Evolutionary conservation across 2,888 invertebrate species (phyloP), one percentile per base, ranked within the genome.

Genomic region (Meloe dianella): DNA sequence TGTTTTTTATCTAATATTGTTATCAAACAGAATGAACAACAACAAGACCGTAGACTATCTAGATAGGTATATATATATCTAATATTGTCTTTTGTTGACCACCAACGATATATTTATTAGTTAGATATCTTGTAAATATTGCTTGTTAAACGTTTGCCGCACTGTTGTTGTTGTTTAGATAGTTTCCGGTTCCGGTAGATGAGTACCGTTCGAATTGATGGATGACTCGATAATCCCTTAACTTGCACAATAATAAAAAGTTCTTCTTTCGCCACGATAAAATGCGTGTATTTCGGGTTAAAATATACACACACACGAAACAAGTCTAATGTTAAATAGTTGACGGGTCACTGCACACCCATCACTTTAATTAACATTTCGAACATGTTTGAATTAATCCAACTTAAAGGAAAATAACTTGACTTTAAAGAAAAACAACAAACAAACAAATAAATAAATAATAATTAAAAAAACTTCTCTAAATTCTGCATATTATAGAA

Each of bases 131-230:
- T 54, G 54, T 54, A 76, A 76, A 72, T 72, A 70, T 63, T 74
- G 76, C 77, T 74, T 78, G 78, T 79, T 80, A 80, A 54, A 81
- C 81, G 80, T 80, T 80, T 80, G 80, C 47, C 20, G 24, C 54
- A 51, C 47, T 20, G 47, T 54, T 54, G 24, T 24, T 24, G 54
- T 24, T 80, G 79, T 80, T 67, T 71, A 73, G 76, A 74, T 77
- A 74, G 81, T 79, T 81, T 81, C 81, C 81, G 81, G 80, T 81
- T 81, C 80, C 81, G 80, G 81, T 79, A 76, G 78, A 74, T 76
- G 78, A 75, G 77, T 78, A 78, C 77, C 77, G 78, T 77, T 78
- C 54, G 24, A 24, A 54, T 14, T 76, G 78, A 79, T 79, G 41
- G 80, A 80, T 79, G 79, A 74, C 74, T 76, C 78, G 79, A 79